Evolutionary conservation across 2,888 invertebrate species (phyloP).

Genomic region (Exephanes ischioxanthus): DNA sequence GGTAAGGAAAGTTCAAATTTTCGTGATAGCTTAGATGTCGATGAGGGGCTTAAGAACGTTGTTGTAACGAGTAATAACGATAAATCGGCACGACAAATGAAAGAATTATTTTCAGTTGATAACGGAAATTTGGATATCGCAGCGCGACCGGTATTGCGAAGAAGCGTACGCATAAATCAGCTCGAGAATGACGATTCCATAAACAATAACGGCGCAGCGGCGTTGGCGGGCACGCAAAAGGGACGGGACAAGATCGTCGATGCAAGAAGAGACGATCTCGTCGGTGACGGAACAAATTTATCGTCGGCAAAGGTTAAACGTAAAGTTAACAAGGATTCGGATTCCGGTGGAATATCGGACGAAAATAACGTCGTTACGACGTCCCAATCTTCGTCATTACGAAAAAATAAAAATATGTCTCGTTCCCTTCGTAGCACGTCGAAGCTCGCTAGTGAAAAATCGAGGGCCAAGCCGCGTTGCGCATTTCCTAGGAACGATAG

Average conservation of each 20-base stretch:
- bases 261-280: conserved; percentile 61
- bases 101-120: conserved; percentile 67
- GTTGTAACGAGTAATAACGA: conserved; percentile 50
- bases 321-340: conserved; percentile 72
- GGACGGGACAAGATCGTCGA: conserved; percentile 48
- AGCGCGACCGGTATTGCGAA: conserved; percentile 77
- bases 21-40: conserved; percentile 59
- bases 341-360: conserved; percentile 76
- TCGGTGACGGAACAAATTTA: conserved; percentile 59
- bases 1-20: conserved; percentile 32
- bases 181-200: conserved; percentile 78
- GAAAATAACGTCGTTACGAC: conserved; percentile 67
- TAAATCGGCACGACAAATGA: conserved; percentile 66
- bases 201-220: conserved; percentile 66
- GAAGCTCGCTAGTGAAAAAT: conserved; percentile 68
- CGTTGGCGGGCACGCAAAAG: conserved; percentile 11
- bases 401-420: conserved; percentile 69
- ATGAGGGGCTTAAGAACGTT: neutral
- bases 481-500: conserved; percentile 64
- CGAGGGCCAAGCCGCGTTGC: conserved; percentile 65
- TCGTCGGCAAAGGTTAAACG: conserved; percentile 66
- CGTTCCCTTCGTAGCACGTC: conserved; percentile 73
- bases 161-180: conserved; percentile 81
- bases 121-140: conserved; percentile 66
- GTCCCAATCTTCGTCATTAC: conserved; percentile 60